Evolutionary conservation across 2,888 invertebrate species (phyloP), one percentile per base, ranked within the genome.

Genomic region (Gortyna flavago): DNA sequence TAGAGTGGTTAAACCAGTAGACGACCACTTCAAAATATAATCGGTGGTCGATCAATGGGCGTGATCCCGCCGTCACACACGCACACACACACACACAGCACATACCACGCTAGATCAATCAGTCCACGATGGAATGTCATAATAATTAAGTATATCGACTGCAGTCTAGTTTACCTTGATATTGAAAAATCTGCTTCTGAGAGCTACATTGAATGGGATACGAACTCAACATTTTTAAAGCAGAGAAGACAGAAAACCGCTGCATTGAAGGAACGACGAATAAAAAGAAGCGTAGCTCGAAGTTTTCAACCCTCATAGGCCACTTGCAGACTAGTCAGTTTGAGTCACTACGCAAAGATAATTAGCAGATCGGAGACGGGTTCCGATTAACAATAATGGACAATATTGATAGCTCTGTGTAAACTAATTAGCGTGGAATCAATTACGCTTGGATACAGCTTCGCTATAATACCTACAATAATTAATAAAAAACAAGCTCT

Each of bases 351-450:
- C 18, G 18, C 21, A n/a, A 41, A n/a, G 11, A n/a, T 48, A 62
- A 51, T 38, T 51, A 62, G 38, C 38, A 18, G 48, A 29, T 13
- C 38, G 6, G n/a, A 57, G 16, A 16, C 44, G 21, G 21, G 44
- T 57, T 41, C 32, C n/a, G 5, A 32, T 32, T 41, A 73, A n/a
- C 41, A 67, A 67, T 32, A 5, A 41, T 13, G 21, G 21, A 13
- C 41, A 77, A n/a, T 41, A 68, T 78, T 51, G 51, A 66, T 21
- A 66, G 48, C 38, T 61, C 61, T 66, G 18, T 35, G 18, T 8
- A 38, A 69, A 78, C 16, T 57, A 70, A 69, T 79, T 64, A 70
- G 9, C 25, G 13, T 29, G 16, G 32, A n/a, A 69, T 44, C 64
- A 64, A 18, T 75, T 16, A 35, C 18, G 21, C 38, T n/a, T n/a